A percentile compares a stretch with the other conserved stretches of the same genome.
Conservation (phyloP, 2,888 invertebrate species). For the Caenorhabditis virilis region DNA sequence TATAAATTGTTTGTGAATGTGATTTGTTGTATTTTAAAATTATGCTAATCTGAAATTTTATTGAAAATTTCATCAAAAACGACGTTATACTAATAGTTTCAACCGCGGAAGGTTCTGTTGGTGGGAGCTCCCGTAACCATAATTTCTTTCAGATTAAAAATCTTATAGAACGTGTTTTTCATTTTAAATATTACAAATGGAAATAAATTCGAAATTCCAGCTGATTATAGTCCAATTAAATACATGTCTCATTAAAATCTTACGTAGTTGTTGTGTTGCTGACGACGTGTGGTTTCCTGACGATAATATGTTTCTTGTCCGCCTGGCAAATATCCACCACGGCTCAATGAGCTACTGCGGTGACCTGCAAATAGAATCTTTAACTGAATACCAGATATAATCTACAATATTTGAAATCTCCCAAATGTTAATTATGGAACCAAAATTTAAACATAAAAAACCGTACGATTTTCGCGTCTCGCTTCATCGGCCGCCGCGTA, state of each 20-base stretch:
- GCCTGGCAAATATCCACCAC: constrained; percentile 42
- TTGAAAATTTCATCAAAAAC: too few relatives aligned
- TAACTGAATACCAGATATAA: neutral
- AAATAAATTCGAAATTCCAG: too few relatives aligned
- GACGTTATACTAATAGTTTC: too few relatives aligned
- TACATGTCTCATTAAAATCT: neutral
- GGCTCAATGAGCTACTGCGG: constrained; percentile 59
- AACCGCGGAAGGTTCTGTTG: neutral
- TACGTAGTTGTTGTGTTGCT: constrained; percentile 40
- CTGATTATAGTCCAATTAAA: too few relatives aligned
- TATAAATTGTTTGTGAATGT: too few relatives aligned
- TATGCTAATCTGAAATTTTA: too few relatives aligned
- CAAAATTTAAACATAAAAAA: constrained; percentile 3
- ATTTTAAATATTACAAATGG: too few relatives aligned
- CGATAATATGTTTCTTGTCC: constrained; percentile 54
- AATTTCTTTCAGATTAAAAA: too few relatives aligned
- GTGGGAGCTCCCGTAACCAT: neutral
- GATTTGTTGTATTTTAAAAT: too few relatives aligned
- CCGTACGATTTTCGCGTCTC: constrained; percentile 39
- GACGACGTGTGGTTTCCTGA: constrained; percentile 56
- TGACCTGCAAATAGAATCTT: constrained; percentile 38
- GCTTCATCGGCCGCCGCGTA: constrained; percentile 58
- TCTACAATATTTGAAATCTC: neutral
- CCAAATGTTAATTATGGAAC: constrained; percentile 4
- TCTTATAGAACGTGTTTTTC: neutral